Percentiles rank a stretch among this genome's conserved stretches.
Evolutionary conservation across 30 jellyfish, hydroid and myxozoan species (phyloP).

Genomic region (Aurelia aurita complex sp. Pacific): DNA sequence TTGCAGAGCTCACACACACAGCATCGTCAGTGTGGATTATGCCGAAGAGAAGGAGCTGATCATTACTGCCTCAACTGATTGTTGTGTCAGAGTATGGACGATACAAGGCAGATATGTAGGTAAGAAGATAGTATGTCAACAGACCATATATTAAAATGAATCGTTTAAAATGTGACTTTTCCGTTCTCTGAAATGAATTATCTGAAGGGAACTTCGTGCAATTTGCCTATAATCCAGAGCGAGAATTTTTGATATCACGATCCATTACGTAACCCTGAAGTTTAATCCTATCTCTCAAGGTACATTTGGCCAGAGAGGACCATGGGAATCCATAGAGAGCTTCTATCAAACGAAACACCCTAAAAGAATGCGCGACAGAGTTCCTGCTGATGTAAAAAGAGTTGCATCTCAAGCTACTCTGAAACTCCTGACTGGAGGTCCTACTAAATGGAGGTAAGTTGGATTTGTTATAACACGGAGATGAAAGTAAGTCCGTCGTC

Average conservation of each 20-base stretch:
- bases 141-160: too few species aligned
- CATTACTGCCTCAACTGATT: conserved; percentile 89
- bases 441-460: conserved; percentile 73
- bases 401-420: conserved; percentile 77
- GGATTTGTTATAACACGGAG: too few species aligned
- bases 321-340: conserved; percentile 68
- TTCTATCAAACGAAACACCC: conserved; percentile 24
- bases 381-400: conserved; percentile 85
- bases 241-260: too few species aligned
- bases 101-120: conserved; percentile 80
- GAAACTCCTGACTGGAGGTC: conserved; percentile 65
- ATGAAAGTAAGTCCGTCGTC: too few species aligned
- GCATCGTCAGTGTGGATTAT: conserved; percentile 84
- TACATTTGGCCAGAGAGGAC: conserved; percentile 83
- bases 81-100: conserved; percentile 93
- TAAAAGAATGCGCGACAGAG: conserved; percentile 55
- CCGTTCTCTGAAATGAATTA: too few species aligned
- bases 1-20: conserved; percentile 79
- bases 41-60: conserved; percentile 69
- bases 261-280: too few species aligned
- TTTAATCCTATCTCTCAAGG: conserved; percentile 25
- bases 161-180: too few species aligned
- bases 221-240: too few species aligned
- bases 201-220: too few species aligned
- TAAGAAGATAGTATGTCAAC: conserved; percentile 18